Percentiles rank a stretch among this genome's conserved stretches.
phyloP scores from a whole-genome alignment of 2,888 invertebrate genomes.

The Pammene aurita region DNA sequence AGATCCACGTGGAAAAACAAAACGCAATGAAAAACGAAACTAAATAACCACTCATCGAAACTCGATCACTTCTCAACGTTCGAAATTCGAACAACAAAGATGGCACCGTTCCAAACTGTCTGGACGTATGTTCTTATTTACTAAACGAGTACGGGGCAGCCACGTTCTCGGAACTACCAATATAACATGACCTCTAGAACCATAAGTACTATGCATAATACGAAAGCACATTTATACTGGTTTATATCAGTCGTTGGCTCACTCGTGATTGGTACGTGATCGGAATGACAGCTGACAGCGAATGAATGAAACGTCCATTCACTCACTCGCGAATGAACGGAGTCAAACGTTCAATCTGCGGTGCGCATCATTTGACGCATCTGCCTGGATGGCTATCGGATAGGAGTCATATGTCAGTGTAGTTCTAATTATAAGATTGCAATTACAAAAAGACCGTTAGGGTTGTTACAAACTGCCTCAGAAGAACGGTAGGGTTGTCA shows the following conservation, averaged over 20 bases:
- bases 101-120: slow-evolving; percentile 45
- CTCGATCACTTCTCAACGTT: slow-evolving; percentile 38
- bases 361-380: slow-evolving; percentile 41
- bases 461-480: neutral
- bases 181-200: neutral
- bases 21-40: slow-evolving; percentile 27
- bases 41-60: slow-evolving; percentile 40
- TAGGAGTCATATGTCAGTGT: slow-evolving; percentile 35
- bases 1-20: slow-evolving; percentile 25
- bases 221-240: neutral
- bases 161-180: neutral
- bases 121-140: neutral
- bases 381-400: slow-evolving; percentile 37
- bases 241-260: neutral
- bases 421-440: slow-evolving; percentile 35
- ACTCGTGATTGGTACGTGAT: neutral
- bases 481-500: neutral
- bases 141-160: neutral
- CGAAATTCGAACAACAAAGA: slow-evolving; percentile 44
- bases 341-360: slow-evolving; percentile 42
- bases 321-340: slow-evolving; percentile 46
- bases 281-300: slow-evolving; percentile 36
- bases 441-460: slow-evolving; percentile 29
- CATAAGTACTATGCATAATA: neutral
- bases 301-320: slow-evolving; percentile 52